These are phyloP conservation scores for Petrolisthes cinctipes DNA, from an alignment of 2,888 invertebrate species.

Conservation along the genomic window DNA sequence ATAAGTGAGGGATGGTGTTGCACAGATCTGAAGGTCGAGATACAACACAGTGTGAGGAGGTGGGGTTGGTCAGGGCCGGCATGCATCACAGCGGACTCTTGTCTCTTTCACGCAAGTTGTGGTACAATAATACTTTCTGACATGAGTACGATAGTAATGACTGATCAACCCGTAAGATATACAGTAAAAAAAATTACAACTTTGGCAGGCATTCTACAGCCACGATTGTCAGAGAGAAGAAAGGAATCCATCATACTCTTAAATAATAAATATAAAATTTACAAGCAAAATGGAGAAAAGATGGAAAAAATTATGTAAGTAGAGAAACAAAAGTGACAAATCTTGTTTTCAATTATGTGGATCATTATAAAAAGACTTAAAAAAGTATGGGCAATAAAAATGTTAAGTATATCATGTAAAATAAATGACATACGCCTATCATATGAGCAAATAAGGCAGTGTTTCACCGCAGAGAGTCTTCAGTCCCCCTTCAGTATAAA, in stretches of 20 bases:
- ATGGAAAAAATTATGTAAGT: constrained; percentile 19
- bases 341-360: neutral
- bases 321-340: constrained; percentile 17
- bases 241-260: neutral
- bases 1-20: too few relatives aligned
- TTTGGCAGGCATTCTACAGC: constrained; percentile 54
- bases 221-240: constrained; percentile 52
- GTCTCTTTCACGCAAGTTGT: constrained; percentile 32
- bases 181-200: constrained; percentile 36
- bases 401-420: constrained; percentile 20
- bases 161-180: constrained; percentile 57
- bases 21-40: too few relatives aligned
- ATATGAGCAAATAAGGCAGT: constrained; percentile 57
- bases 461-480: constrained; percentile 29
- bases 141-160: constrained; percentile 37
- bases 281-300: constrained; percentile 15
- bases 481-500: constrained; percentile 47
- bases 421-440: constrained; percentile 37
- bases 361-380: neutral
- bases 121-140: constrained; percentile 46
- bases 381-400: constrained; percentile 24
- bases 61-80: too few relatives aligned
- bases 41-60: too few relatives aligned
- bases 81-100: neutral
- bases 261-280: constrained; percentile 32